These are phyloP conservation scores for Adelosebastes latens DNA, from an alignment of 2,797 vertebrate species.

Conservation along the genomic window DNA sequence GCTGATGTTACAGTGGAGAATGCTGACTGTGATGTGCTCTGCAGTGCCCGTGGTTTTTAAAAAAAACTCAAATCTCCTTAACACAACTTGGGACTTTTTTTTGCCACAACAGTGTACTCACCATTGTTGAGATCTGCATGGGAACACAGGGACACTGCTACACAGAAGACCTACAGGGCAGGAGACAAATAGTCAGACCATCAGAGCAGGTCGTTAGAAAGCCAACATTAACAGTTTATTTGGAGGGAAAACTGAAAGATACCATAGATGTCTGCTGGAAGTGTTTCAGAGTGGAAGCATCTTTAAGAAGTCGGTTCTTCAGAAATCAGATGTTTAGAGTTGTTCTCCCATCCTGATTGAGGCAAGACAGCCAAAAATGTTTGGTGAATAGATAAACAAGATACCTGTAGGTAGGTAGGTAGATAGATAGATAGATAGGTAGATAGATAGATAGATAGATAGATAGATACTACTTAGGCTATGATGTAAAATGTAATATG, in stretches of 20 bases:
- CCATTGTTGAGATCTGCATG: background rate
- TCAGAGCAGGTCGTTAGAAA: background rate
- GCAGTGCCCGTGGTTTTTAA: background rate
- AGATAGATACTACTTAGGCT: no score
- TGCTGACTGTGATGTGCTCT: background rate
- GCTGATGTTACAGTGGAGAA: conserved; percentile 22
- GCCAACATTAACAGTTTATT: background rate
- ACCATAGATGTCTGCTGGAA: background rate
- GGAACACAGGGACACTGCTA: background rate
- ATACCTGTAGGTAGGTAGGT: no score
- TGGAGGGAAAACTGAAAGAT: background rate
- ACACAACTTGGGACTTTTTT: background rate
- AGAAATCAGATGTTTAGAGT: background rate
- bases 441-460: no score
- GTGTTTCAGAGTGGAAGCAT: background rate
- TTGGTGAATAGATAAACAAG: no score
- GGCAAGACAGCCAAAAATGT: no score
- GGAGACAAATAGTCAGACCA: background rate
- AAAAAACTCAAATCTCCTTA: background rate
- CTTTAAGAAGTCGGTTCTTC: background rate
- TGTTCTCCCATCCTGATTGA: no score
- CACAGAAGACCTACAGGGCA: background rate
- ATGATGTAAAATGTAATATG: no score
- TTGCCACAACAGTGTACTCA: background rate
- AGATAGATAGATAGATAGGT: no score